These are phyloP conservation scores for Zygothrica quintamaculata DNA, from an alignment of 2,888 invertebrate species.

Conservation along the genomic window DNA sequence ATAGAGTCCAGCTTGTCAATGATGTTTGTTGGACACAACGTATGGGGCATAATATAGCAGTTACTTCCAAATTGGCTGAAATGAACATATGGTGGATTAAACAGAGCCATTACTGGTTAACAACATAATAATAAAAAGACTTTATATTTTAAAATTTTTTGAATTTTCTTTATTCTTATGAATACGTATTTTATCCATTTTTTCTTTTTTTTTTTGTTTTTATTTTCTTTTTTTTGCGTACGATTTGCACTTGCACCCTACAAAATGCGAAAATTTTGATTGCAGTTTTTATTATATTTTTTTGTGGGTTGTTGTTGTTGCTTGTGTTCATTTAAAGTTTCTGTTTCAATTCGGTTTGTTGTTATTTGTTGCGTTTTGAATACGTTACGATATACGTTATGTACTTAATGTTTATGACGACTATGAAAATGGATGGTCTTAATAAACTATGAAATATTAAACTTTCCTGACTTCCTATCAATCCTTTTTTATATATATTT, in stretches of 20 bases:
- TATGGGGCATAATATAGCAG: no score
- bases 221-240: constrained; percentile 43
- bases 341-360: constrained; percentile 57
- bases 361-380: constrained; percentile 45
- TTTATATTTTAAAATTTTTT: constrained; percentile 54
- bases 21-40: no score
- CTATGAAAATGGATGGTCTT: constrained; percentile 76
- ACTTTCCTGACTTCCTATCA: constrained; percentile 56
- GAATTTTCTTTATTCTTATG: constrained; percentile 66
- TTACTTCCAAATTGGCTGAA: no score
- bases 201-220: constrained; percentile 41
- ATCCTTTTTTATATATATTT: constrained; percentile 24
- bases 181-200: constrained; percentile 55
- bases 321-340: constrained; percentile 39
- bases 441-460: constrained; percentile 80
- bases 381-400: constrained; percentile 51
- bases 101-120: neutral
- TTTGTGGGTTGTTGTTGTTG: constrained; percentile 22
- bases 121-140: constrained; percentile 38
- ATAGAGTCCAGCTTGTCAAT: no score
- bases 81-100: no score
- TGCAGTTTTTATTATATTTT: constrained; percentile 48
- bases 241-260: constrained; percentile 51
- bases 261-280: constrained; percentile 53
- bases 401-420: constrained; percentile 77